A percentile compares a stretch with the other conserved stretches of the same genome.
Evolutionary conservation across 2,888 invertebrate genomes (phyloP).

Genomic region (Lochmaea crataegi): DNA sequence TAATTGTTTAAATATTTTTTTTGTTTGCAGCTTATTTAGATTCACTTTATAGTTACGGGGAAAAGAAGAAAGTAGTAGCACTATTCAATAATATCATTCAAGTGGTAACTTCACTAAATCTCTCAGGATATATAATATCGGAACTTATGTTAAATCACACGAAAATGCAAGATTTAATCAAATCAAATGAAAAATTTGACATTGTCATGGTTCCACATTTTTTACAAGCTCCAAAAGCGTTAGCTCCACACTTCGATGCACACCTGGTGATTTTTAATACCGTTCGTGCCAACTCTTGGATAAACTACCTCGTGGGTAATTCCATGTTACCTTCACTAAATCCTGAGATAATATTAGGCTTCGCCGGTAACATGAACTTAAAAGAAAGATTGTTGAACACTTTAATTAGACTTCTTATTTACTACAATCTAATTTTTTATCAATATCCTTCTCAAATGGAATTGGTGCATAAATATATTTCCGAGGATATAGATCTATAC

Average conservation of each 20-base stretch:
- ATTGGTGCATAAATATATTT: conserved; percentile 52
- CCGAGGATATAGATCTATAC: conserved; percentile 49
- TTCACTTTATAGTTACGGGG: too few relatives aligned
- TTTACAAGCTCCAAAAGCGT: conserved; percentile 65
- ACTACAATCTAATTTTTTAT: conserved; percentile 44
- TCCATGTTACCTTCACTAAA: conserved; percentile 66
- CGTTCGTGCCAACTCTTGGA: conserved; percentile 63
- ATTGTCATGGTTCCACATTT: conserved; percentile 65
- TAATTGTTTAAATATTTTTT: too few relatives aligned
- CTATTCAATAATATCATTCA: background rate
- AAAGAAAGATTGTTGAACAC: conserved; percentile 68
- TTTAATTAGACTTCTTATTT: conserved; percentile 56
- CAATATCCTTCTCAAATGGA: conserved; percentile 48
- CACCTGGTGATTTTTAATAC: conserved; percentile 63
- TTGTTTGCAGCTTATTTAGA: too few relatives aligned
- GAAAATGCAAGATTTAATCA: conserved; percentile 54
- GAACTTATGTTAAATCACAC: conserved; percentile 54
- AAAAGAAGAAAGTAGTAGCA: background rate
- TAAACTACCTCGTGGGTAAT: conserved; percentile 66
- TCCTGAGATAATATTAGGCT: conserved; percentile 64
- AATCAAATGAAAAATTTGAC: conserved; percentile 61
- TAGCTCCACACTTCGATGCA: conserved; percentile 60
- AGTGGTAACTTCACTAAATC: background rate
- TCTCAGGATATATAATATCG: conserved; percentile 37
- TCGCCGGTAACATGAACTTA: conserved; percentile 66